A percentile compares a stretch with the other conserved stretches of the same genome.
These are phyloP conservation scores for Lypha dubia DNA, from an alignment of 2,888 invertebrate species.

Conservation along the genomic window DNA sequence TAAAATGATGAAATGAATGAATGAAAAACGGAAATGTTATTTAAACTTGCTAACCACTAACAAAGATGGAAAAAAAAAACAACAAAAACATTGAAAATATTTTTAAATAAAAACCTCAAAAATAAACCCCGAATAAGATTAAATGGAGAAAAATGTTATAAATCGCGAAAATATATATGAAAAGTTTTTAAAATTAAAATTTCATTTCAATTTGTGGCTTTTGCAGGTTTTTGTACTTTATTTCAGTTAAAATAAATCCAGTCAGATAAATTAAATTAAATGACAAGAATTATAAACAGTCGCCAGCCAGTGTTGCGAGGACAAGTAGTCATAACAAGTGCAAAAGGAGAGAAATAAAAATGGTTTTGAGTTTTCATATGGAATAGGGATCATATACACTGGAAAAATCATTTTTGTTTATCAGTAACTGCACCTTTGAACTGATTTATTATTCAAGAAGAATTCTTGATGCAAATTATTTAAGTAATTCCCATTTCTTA, in stretches of 20 bases:
- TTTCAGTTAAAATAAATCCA: conserved; percentile 39
- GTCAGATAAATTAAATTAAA: conserved; percentile 56
- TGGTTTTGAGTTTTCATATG: neutral
- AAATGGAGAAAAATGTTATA: conserved; percentile 40
- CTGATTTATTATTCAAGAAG: too few relatives aligned
- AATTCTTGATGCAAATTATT: too few relatives aligned
- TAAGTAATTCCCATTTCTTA: too few relatives aligned
- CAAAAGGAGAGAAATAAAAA: neutral
- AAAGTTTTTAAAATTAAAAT: conserved; percentile 60
- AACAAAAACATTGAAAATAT: too few relatives aligned
- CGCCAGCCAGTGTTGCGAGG: neutral
- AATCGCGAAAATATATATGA: conserved; percentile 54
- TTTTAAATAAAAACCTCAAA: conserved; percentile 25
- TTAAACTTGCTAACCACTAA: conserved; percentile 57
- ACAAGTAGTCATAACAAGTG: neutral
- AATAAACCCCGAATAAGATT: conserved; percentile 35
- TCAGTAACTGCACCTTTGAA: neutral
- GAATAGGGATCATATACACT: neutral
- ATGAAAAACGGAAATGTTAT: conserved; percentile 27
- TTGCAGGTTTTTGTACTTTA: conserved; percentile 17
- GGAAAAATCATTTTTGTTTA: neutral
- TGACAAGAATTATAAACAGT: conserved; percentile 32
- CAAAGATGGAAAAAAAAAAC: conserved; percentile 34
- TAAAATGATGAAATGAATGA: conserved; percentile 36
- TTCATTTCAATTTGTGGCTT: conserved; percentile 68